phyloP scores from a whole-genome alignment of 2,113 vertebrate genomes.

The Pelecanoides urinatrix region DNA sequence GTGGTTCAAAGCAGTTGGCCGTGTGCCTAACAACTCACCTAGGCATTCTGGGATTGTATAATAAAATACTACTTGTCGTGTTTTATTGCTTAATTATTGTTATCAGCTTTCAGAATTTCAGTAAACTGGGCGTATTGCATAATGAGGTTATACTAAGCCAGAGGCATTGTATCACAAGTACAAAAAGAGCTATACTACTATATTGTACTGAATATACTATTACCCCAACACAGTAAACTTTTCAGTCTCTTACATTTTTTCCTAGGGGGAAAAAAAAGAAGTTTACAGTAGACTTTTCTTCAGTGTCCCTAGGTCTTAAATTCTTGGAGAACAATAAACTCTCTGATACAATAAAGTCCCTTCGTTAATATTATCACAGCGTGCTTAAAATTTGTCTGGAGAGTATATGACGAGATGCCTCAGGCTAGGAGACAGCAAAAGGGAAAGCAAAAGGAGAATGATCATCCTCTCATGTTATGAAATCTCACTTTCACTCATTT shows the following conservation, averaged over 20 bases:
- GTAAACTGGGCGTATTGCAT: not conserved
- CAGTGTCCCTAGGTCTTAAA: not conserved
- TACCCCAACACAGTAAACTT: not conserved
- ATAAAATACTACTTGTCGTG: constrained; percentile 21
- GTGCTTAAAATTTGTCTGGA: not conserved
- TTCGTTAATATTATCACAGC: not conserved
- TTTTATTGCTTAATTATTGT: constrained; percentile 33
- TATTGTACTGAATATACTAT: not conserved
- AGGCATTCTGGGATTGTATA: constrained; percentile 2
- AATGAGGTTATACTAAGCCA: not conserved
- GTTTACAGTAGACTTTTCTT: not conserved
- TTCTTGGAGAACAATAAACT: not conserved
- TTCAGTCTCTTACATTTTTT: not conserved
- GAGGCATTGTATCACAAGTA: not conserved
- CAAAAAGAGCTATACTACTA: not conserved
- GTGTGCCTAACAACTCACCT: not conserved
- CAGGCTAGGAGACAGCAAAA: not conserved
- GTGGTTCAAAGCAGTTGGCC: constrained; percentile 38
- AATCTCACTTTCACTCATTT: not conserved
- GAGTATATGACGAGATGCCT: not conserved
- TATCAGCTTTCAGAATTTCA: constrained; percentile 28
- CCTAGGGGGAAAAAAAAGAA: not conserved
- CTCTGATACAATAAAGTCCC: not conserved
- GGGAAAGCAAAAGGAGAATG: not conserved
- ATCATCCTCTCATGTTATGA: not conserved